A percentile compares a stretch with the other conserved stretches of the same genome.
phyloP scores from a whole-genome alignment of 2,113 vertebrate species.

The Xiphophorus maculatus region DNA sequence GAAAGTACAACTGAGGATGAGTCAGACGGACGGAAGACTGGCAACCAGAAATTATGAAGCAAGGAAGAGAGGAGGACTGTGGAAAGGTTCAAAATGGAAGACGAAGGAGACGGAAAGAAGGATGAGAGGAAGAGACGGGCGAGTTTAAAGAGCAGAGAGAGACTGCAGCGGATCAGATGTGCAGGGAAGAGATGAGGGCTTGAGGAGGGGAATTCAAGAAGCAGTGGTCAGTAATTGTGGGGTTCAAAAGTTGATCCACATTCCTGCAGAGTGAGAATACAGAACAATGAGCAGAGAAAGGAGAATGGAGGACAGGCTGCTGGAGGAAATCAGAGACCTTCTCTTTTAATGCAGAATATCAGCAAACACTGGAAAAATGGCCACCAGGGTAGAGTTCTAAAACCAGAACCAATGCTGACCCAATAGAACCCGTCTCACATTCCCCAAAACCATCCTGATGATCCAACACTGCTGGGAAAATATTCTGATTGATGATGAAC shows the following conservation, averaged over 20 bases:
- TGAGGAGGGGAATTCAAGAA: background rate
- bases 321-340: too few relatives aligned
- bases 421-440: too few relatives aligned
- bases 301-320: background rate
- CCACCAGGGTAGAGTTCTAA: too few relatives aligned
- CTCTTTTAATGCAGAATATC: too few relatives aligned
- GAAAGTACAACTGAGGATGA: conserved; percentile 33
- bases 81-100: background rate
- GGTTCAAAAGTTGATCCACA: conserved; percentile 43
- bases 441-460: too few relatives aligned
- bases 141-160: background rate
- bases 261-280: conserved; percentile 47
- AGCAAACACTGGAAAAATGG: too few relatives aligned
- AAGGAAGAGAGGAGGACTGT: background rate
- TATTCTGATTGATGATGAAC: too few relatives aligned
- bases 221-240: conserved; percentile 44
- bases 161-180: background rate
- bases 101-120: background rate
- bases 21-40: conserved; percentile 21
- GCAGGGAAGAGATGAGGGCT: background rate
- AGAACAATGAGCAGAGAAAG: background rate
- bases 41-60: conserved; percentile 6
- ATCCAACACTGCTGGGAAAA: too few relatives aligned
- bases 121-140: background rate
- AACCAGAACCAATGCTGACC: too few relatives aligned